Evolutionary conservation across 1,140 invertebrate genomes (phyloP).

Genomic region (Pogonomyrmex barbatus): DNA sequence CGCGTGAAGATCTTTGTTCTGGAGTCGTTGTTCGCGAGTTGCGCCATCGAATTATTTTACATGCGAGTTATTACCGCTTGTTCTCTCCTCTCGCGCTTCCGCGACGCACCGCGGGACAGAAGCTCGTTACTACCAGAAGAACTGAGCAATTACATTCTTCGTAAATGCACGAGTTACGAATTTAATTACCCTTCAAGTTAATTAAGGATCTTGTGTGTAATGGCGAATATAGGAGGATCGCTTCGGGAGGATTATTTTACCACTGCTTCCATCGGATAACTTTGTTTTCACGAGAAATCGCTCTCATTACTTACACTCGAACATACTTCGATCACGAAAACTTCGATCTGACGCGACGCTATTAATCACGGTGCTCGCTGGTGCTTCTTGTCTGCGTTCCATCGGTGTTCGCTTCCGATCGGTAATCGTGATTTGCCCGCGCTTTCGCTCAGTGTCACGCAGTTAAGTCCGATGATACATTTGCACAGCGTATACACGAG

Average conservation of each 20-base stretch:
- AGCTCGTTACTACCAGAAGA: not conserved
- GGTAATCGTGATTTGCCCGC: constrained; percentile 56
- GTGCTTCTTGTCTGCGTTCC: constrained; percentile 49
- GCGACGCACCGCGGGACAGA: not conserved
- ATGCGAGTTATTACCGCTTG: constrained; percentile 21
- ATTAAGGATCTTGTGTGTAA: constrained; percentile 37
- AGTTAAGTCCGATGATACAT: constrained; percentile 57
- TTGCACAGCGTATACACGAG: constrained; percentile 41
- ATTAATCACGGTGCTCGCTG: constrained; percentile 47
- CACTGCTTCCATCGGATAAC: not conserved
- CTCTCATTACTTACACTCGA: constrained; percentile 54
- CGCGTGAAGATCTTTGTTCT: constrained; percentile 44
- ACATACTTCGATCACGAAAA: constrained; percentile 58
- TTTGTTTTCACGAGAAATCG: constrained; percentile 50
- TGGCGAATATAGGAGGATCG: constrained; percentile 17
- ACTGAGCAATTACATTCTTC: constrained; percentile 22
- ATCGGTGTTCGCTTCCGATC: constrained; percentile 55
- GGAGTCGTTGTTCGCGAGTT: constrained; percentile 35
- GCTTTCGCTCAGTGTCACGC: constrained; percentile 49
- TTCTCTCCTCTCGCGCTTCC: not conserved
- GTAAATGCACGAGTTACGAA: constrained; percentile 18
- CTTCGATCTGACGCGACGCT: constrained; percentile 41
- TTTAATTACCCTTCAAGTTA: constrained; percentile 32
- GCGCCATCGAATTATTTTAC: constrained; percentile 42
- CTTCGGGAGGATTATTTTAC: constrained; percentile 16